Evolutionary conservation across 2,888 invertebrate genomes (phyloP).

Genomic region (Myathropa florea): DNA sequence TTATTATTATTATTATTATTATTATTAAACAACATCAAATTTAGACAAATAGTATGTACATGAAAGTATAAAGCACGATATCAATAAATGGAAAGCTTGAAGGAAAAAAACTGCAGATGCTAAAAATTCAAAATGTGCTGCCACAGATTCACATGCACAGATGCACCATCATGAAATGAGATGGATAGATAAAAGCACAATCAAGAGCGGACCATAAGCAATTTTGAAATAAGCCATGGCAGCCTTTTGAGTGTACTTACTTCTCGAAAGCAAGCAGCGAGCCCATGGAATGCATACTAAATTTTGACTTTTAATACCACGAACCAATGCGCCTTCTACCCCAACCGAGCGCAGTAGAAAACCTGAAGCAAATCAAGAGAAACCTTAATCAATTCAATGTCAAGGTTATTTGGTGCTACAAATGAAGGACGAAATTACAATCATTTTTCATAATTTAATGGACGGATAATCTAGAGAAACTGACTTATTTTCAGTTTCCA

Average conservation of each 20-base stretch:
- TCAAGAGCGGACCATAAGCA: background rate
- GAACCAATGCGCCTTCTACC: background rate
- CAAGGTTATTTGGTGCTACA: background rate
- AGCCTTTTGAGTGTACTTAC: background rate
- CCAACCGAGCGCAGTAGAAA: background rate
- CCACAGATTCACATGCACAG: background rate
- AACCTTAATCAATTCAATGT: background rate
- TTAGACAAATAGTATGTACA: no score
- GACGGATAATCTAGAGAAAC: no score
- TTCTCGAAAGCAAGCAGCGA: background rate
- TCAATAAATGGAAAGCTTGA: background rate
- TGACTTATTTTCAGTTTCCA: no score
- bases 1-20: no score
- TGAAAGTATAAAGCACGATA: no score
- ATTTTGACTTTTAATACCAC: background rate
- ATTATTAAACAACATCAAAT: no score
- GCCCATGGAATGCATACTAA: background rate
- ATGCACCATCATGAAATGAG: background rate
- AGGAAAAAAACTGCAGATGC: background rate
- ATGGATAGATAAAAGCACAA: background rate
- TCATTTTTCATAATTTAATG: no score
- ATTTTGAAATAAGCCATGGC: background rate
- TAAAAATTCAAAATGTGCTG: background rate
- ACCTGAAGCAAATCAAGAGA: background rate
- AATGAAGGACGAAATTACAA: background rate